Evolutionary conservation across 1,140 invertebrate genomes (phyloP).

Genomic region (Acyrthosiphon pisum): DNA sequence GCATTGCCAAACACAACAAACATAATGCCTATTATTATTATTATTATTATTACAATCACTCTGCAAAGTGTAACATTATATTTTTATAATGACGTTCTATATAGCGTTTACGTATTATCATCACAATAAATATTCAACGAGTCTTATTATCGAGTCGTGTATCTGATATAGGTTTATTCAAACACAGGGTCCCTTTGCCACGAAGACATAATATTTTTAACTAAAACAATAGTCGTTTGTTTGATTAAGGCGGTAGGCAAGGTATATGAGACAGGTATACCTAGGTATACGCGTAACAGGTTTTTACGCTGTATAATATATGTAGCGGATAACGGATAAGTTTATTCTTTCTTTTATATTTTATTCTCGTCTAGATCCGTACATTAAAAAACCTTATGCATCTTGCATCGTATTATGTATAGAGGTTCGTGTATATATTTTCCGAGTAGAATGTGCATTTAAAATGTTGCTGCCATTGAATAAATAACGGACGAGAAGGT

Average conservation of each 20-base stretch:
- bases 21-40: background rate
- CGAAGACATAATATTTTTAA: background rate
- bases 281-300: background rate
- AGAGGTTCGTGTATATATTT: no score
- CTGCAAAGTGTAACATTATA: background rate
- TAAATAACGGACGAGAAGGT: conserved; percentile 18
- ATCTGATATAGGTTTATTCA: background rate
- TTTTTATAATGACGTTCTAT: background rate
- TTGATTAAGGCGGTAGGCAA: background rate
- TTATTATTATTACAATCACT: background rate
- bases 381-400: background rate
- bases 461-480: background rate
- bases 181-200: background rate
- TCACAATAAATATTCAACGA: background rate
- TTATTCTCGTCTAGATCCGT: no score
- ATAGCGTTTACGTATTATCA: background rate
- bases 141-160: background rate
- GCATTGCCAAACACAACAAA: background rate
- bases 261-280: no score
- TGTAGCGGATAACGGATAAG: background rate
- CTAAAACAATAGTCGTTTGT: background rate
- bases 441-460: background rate
- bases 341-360: background rate
- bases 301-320: background rate
- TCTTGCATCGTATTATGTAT: background rate